Evolutionary conservation across 2,797 vertebrate species (phyloP).

Genomic region (Periophthalmus magnuspinnatus): DNA sequence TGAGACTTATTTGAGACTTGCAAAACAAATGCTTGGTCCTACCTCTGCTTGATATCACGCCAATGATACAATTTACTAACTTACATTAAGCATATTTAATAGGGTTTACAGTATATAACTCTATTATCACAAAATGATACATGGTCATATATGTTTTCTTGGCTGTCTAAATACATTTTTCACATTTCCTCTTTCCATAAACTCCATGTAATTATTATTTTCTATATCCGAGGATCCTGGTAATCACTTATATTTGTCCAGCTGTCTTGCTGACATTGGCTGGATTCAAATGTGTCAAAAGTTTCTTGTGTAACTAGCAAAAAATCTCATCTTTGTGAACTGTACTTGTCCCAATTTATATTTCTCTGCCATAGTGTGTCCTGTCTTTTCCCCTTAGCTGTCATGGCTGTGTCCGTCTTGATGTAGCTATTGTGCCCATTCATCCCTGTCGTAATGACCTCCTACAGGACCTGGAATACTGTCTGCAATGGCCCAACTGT

Average conservation of each 20-base stretch:
- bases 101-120: too few relatives aligned
- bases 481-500: slow-evolving; percentile 60
- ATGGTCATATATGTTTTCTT: background rate
- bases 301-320: slow-evolving; percentile 41
- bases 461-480: slow-evolving; percentile 69
- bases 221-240: background rate
- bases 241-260: slow-evolving; percentile 31
- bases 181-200: background rate
- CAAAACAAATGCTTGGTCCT: too few relatives aligned
- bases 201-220: slow-evolving; percentile 10
- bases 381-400: slow-evolving; percentile 49
- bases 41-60: too few relatives aligned
- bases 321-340: slow-evolving; percentile 57
- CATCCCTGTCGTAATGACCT: slow-evolving; percentile 77
- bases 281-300: slow-evolving; percentile 53
- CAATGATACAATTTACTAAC: too few relatives aligned
- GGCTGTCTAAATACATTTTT: background rate
- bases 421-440: slow-evolving; percentile 50
- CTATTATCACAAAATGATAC: too few relatives aligned
- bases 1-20: too few relatives aligned
- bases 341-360: slow-evolving; percentile 64
- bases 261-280: slow-evolving; percentile 39
- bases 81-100: too few relatives aligned
- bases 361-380: slow-evolving; percentile 45
- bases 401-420: slow-evolving; percentile 62